Evolutionary conservation across 2,888 invertebrate genomes (phyloP).

Genomic region (Notocelia uddmanniana): DNA sequence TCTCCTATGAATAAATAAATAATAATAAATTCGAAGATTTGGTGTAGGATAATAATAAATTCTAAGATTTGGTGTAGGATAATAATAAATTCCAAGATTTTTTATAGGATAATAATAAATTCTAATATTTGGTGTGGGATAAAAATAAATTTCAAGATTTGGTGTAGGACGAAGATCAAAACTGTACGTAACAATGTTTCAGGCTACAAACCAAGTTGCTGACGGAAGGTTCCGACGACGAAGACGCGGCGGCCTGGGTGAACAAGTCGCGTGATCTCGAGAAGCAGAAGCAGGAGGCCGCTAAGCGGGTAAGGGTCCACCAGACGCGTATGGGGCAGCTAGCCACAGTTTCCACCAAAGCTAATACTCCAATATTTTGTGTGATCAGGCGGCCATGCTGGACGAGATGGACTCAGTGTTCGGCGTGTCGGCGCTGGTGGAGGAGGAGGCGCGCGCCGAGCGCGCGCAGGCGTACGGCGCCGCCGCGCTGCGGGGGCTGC

Average conservation of each 20-base stretch:
- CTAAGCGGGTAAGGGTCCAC: constrained; percentile 87
- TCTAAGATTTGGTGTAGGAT: too few species aligned
- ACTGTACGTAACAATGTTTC: not conserved
- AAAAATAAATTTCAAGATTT: too few species aligned
- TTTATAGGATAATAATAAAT: too few species aligned
- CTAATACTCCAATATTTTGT: constrained; percentile 40
- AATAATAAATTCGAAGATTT: too few species aligned
- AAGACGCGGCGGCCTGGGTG: constrained; percentile 94
- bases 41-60: too few species aligned
- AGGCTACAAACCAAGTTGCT: constrained; percentile 73
- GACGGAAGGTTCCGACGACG: constrained; percentile 90
- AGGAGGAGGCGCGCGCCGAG: constrained; percentile 89
- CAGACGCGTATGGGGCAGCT: not conserved
- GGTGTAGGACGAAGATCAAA: too few species aligned
- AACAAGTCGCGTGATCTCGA: constrained; percentile 91
- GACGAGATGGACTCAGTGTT: constrained; percentile 98
- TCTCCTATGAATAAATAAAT: too few species aligned
- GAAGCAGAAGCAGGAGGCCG: constrained; percentile 93
- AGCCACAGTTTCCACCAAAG: not conserved
- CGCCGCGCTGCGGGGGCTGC: constrained; percentile 91
- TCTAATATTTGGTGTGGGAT: too few species aligned
- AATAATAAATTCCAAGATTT: too few species aligned
- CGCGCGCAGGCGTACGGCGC: constrained; percentile 88
- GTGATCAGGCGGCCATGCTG: constrained; percentile 92
- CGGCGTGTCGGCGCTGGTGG: constrained; percentile 94